phyloP scores from a whole-genome alignment of 2,113 vertebrate genomes.

The Pandion haliaetus region DNA sequence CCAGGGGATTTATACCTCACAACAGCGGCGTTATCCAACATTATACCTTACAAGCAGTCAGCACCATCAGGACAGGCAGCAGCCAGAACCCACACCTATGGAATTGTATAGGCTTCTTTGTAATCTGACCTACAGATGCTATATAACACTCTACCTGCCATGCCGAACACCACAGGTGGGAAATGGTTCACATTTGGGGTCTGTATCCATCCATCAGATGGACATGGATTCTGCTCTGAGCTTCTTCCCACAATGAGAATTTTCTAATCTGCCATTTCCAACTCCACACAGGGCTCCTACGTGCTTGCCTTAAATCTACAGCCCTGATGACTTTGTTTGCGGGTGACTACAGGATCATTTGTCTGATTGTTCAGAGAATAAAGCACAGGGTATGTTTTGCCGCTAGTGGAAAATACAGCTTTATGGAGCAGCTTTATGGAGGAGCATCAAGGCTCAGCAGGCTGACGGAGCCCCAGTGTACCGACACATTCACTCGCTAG shows the following conservation, averaged over 20 bases:
- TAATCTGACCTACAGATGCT: background rate
- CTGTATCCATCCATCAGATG: background rate
- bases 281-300: background rate
- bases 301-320: background rate
- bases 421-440: background rate
- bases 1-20: background rate
- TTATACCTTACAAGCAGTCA: background rate
- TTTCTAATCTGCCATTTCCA: background rate
- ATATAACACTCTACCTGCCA: background rate
- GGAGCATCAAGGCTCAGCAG: background rate
- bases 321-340: background rate
- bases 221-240: background rate
- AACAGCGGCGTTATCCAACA: fast-evolving
- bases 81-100: background rate
- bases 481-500: fast-evolving
- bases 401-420: background rate
- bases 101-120: background rate
- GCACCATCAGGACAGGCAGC: background rate
- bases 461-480: background rate
- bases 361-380: background rate
- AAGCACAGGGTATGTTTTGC: background rate
- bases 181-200: background rate
- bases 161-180: fast-evolving
- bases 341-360: background rate
- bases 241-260: background rate